These are phyloP conservation scores for Fringilla coelebs DNA, from an alignment of 2,797 vertebrate species.

Conservation along the genomic window DNA sequence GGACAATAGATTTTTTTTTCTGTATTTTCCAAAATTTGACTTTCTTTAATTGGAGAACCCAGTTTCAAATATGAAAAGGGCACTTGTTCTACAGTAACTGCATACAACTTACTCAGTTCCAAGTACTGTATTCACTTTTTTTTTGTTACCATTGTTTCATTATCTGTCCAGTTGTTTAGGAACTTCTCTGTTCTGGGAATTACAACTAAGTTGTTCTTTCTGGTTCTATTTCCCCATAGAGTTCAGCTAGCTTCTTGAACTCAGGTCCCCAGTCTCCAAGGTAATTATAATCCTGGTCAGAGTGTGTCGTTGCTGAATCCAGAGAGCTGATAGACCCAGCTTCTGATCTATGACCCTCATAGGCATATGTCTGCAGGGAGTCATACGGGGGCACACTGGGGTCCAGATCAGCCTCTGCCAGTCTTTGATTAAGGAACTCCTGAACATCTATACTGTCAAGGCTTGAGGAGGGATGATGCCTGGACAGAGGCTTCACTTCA, in stretches of 20 bases:
- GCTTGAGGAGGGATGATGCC: conserved; percentile 73
- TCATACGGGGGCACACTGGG: conserved; percentile 92
- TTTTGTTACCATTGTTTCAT: conserved; percentile 59
- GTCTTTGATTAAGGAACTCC: conserved; percentile 89
- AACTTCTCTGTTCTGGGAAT: conserved; percentile 59
- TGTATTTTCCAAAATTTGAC: conserved; percentile 81
- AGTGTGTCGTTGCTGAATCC: conserved; percentile 86
- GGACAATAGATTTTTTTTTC: conserved; percentile 86
- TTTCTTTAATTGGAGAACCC: conserved; percentile 80
- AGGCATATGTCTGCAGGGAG: conserved; percentile 96
- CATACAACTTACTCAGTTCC: conserved; percentile 77
- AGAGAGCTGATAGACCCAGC: conserved; percentile 92
- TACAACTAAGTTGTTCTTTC: conserved; percentile 87
- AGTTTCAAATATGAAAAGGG: conserved; percentile 83
- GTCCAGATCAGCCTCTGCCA: conserved; percentile 91
- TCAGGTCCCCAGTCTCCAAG: conserved; percentile 94
- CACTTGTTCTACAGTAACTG: conserved; percentile 83
- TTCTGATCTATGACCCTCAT: conserved; percentile 93
- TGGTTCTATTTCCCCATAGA: conserved; percentile 88
- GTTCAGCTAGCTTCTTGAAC: conserved; percentile 94
- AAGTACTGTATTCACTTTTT: conserved; percentile 63
- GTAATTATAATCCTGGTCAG: conserved; percentile 92
- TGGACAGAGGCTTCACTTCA: conserved; percentile 75
- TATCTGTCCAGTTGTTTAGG: conserved; percentile 52
- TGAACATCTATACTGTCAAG: conserved; percentile 86